Evolutionary conservation across 2,888 invertebrate species (phyloP).

Genomic region (Baccha elongata): DNA sequence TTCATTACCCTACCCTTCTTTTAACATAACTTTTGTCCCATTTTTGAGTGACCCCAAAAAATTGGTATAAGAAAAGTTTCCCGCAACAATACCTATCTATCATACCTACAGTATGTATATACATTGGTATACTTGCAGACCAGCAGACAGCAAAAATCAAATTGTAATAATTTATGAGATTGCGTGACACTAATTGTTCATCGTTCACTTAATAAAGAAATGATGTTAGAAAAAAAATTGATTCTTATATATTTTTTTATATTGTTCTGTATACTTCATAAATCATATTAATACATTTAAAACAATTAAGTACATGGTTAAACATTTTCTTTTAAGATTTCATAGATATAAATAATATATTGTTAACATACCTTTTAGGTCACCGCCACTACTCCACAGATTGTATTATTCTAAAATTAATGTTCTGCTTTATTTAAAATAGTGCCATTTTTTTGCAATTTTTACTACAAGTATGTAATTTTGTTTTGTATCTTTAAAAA

Average conservation of each 20-base stretch:
- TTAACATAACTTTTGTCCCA: neutral
- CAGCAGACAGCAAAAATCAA: neutral
- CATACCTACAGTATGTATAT: no score
- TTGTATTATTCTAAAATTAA: slow-evolving; percentile 20
- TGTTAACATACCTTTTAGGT: neutral
- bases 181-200: slow-evolving; percentile 15
- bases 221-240: neutral
- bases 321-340: no score
- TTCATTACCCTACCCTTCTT: neutral
- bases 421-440: slow-evolving; percentile 10
- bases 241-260: neutral
- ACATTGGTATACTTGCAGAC: neutral
- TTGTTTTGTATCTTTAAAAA: slow-evolving; percentile 48
- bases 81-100: neutral
- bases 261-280: neutral
- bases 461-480: no score
- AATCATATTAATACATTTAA: no score
- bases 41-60: slow-evolving; percentile 27
- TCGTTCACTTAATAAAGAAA: slow-evolving; percentile 9
- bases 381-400: slow-evolving; percentile 24
- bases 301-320: no score
- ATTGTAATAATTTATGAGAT: slow-evolving; percentile 7
- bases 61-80: neutral
- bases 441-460: slow-evolving; percentile 48
- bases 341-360: no score